phyloP scores from a whole-genome alignment of 2,888 invertebrate species.

The Aleiodes testaceus region DNA sequence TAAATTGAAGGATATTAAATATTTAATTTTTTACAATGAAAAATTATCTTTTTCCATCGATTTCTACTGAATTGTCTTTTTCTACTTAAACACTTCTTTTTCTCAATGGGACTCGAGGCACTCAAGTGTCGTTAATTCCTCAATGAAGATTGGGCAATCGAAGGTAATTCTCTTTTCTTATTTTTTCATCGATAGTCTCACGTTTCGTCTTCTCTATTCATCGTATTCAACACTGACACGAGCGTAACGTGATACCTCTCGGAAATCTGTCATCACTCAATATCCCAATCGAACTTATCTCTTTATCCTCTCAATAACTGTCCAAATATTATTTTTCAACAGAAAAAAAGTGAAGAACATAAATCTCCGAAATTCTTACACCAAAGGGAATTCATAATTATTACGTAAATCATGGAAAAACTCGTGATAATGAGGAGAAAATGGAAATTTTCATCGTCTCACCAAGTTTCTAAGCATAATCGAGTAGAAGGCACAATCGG shows the following conservation, averaged over 20 bases:
- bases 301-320: slow-evolving; percentile 13
- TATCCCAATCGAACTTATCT: background rate
- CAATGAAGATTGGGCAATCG: background rate
- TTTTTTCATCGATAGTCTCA: background rate
- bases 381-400: too few relatives aligned
- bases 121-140: slow-evolving; percentile 5
- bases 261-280: slow-evolving; percentile 18
- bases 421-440: too few relatives aligned
- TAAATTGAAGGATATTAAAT: too few relatives aligned
- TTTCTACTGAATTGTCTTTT: too few relatives aligned
- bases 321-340: too few relatives aligned
- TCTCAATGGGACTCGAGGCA: too few relatives aligned
- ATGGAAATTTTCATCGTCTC: too few relatives aligned
- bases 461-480: background rate
- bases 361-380: background rate
- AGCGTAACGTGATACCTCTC: slow-evolving; percentile 7
- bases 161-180: background rate
- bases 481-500: too few relatives aligned
- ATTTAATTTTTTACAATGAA: too few relatives aligned
- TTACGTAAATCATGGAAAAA: background rate
- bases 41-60: too few relatives aligned
- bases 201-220: slow-evolving; percentile 14
- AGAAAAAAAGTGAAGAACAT: background rate
- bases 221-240: background rate
- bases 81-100: too few relatives aligned